These are phyloP conservation scores for Habropoda laboriosa DNA, from an alignment of 1,140 invertebrate genomes.

Conservation along the genomic window DNA sequence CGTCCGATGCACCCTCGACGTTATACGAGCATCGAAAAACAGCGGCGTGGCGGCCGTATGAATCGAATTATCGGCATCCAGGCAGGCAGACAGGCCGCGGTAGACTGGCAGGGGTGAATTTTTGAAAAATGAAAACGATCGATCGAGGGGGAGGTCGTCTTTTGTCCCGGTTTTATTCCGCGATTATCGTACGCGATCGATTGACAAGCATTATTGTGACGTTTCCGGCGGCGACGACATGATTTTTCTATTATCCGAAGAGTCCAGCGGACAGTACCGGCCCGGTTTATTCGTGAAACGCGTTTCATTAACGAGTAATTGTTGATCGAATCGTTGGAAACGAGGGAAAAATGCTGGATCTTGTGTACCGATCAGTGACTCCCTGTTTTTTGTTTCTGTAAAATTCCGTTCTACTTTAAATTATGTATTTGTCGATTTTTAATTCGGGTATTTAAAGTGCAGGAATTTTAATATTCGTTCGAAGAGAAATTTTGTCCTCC, in stretches of 20 bases:
- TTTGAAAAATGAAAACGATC: slow-evolving; percentile 25
- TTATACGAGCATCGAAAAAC: not conserved
- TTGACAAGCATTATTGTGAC: slow-evolving; percentile 18
- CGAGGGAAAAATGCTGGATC: not conserved
- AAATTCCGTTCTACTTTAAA: too few relatives aligned
- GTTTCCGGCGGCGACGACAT: not conserved
- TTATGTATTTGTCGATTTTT: too few relatives aligned
- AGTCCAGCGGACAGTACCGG: not conserved
- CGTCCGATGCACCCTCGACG: too few relatives aligned
- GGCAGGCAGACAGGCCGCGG: not conserved
- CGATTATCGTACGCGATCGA: slow-evolving; percentile 18
- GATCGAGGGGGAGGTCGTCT: not conserved
- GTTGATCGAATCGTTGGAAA: slow-evolving; percentile 10
- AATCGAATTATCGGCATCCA: slow-evolving; percentile 30
- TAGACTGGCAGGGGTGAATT: not conserved
- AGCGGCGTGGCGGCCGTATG: not conserved
- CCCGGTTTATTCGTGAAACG: not conserved
- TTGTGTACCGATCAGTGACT: not conserved
- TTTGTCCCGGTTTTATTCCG: not conserved
- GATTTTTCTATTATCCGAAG: slow-evolving; percentile 11
- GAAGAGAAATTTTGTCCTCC: too few relatives aligned
- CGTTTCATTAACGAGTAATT: slow-evolving; percentile 39
- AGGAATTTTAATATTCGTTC: too few relatives aligned
- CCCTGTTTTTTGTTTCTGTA: too few relatives aligned
- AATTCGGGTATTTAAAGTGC: too few relatives aligned